Evolutionary conservation across 2,797 vertebrate genomes (phyloP).

Genomic region (Danio albolineatus): DNA sequence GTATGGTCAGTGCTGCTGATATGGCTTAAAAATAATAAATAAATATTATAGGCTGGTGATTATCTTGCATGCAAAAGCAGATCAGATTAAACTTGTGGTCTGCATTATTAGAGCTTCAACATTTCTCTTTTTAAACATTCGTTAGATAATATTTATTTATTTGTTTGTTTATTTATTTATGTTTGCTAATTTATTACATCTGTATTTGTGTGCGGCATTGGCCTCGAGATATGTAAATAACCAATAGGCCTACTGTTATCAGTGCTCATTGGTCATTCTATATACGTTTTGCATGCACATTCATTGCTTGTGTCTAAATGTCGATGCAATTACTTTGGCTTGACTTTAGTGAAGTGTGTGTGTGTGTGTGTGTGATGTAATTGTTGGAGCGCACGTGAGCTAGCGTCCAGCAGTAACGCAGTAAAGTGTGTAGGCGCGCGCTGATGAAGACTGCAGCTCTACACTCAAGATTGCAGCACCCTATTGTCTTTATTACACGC

Average conservation of each 20-base stretch:
- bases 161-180: too few species aligned
- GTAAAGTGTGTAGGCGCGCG: conserved; percentile 40
- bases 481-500: conserved; percentile 49
- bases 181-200: too few species aligned
- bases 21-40: too few species aligned
- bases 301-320: neutral
- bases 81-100: too few species aligned
- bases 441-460: conserved; percentile 45
- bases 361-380: conserved; percentile 24
- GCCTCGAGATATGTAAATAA: neutral
- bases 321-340: neutral
- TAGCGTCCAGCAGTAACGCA: neutral
- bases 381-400: conserved; percentile 48
- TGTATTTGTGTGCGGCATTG: neutral
- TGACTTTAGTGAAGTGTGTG: conserved; percentile 11
- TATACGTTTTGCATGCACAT: neutral
- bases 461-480: conserved; percentile 52
- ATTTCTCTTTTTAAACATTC: too few species aligned
- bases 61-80: too few species aligned
- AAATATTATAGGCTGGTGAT: too few species aligned
- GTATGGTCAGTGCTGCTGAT: too few species aligned
- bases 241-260: neutral
- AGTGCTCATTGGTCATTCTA: neutral
- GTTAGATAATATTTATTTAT: too few species aligned
- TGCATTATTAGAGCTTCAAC: too few species aligned